phyloP scores from a whole-genome alignment of 2,888 invertebrate species.

The Drosophila nr. perissopoda region DNA sequence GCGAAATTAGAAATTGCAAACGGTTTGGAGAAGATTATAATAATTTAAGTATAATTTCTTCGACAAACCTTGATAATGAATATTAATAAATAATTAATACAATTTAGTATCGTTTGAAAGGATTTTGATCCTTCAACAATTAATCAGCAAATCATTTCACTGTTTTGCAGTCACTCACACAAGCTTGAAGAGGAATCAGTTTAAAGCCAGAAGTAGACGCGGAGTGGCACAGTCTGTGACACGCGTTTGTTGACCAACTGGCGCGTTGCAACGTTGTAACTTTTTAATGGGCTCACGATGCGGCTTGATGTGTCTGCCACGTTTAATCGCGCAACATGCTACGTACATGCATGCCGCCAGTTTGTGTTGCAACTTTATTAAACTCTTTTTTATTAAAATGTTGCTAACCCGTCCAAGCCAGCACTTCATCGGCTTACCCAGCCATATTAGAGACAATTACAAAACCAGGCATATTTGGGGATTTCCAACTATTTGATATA shows the following conservation, averaged over 20 bases:
- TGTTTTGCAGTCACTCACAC: slow-evolving; percentile 1
- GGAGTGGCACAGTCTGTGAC: slow-evolving; percentile 36
- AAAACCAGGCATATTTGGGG: not conserved
- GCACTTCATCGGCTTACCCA: slow-evolving; percentile 16
- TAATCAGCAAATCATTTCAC: not conserved
- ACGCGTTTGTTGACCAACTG: slow-evolving; percentile 55
- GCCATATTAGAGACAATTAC: not conserved
- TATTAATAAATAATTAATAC: not conserved
- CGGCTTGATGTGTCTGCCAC: slow-evolving; percentile 2
- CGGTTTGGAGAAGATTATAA: no score
- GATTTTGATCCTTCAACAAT: not conserved
- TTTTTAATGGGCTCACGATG: slow-evolving; percentile 51
- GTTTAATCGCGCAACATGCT: slow-evolving; percentile 7
- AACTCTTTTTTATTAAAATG: slow-evolving; percentile 49
- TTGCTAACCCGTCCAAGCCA: slow-evolving; percentile 28
- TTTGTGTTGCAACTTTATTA: slow-evolving; percentile 51
- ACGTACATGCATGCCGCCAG: slow-evolving; percentile 13
- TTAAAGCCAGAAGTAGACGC: slow-evolving; percentile 19
- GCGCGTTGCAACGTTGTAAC: slow-evolving; percentile 46
- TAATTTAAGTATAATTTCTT: not conserved
- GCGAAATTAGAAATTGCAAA: not conserved
- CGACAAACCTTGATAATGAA: not conserved
- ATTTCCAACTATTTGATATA: not conserved
- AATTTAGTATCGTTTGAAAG: not conserved
- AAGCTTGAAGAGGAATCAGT: slow-evolving; percentile 8